Evolutionary conservation across 2,113 vertebrate genomes (phyloP).

Genomic region (Chunga burmeisteri): DNA sequence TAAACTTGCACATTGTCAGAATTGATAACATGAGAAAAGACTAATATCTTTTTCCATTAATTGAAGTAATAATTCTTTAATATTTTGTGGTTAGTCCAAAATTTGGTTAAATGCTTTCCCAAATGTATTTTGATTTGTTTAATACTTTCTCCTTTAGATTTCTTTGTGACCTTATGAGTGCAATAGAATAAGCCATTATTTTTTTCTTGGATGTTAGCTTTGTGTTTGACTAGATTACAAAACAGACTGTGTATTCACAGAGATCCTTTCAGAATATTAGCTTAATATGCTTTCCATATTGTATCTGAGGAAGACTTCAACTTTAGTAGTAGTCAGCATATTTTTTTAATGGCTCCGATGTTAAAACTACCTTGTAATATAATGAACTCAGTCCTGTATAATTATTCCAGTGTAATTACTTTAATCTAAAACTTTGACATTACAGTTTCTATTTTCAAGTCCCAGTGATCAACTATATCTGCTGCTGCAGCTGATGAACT

Average conservation of each 20-base stretch:
- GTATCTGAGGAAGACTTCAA: background rate
- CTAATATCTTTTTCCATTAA: background rate
- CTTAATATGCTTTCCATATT: slow-evolving; percentile 25
- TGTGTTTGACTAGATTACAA: background rate
- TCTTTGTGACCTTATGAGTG: background rate
- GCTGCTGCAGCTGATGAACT: background rate
- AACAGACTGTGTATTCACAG: background rate
- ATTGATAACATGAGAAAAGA: background rate
- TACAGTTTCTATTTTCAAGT: slow-evolving; percentile 53
- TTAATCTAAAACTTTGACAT: slow-evolving; percentile 54
- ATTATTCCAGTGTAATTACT: slow-evolving; percentile 62
- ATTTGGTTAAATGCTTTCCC: background rate
- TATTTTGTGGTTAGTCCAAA: background rate
- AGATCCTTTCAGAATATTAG: background rate
- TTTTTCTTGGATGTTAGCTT: background rate
- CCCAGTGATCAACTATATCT: slow-evolving; percentile 50
- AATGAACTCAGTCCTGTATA: slow-evolving; percentile 56
- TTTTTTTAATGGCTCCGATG: slow-evolving; percentile 5
- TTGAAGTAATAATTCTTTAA: background rate
- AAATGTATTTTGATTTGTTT: background rate
- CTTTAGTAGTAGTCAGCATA: slow-evolving; percentile 13
- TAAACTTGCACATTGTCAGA: background rate
- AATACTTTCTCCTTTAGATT: background rate
- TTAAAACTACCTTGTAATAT: slow-evolving; percentile 55
- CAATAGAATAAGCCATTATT: background rate